A percentile compares a stretch with the other conserved stretches of the same genome.
Conservation (phyloP, 2,113 vertebrate species). For the Plectropomus leopardus region DNA sequence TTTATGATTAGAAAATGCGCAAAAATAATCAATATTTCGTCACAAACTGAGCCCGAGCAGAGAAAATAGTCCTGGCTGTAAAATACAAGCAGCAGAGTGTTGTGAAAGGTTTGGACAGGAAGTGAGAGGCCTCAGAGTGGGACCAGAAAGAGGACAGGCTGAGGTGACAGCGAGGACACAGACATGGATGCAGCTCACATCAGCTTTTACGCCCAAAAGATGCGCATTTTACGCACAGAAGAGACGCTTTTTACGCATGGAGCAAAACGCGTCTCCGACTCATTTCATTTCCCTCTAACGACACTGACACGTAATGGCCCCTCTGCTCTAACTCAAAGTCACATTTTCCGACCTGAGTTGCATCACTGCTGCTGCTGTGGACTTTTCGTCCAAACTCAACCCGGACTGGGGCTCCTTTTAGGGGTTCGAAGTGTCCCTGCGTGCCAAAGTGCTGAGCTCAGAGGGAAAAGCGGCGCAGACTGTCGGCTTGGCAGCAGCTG, state of each 20-base stretch:
- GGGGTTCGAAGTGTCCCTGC: slow-evolving; percentile 33
- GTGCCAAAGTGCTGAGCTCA: slow-evolving; percentile 71
- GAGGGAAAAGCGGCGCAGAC: slow-evolving; percentile 66
- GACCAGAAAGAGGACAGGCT: background rate
- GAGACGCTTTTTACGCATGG: background rate
- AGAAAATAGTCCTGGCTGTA: background rate
- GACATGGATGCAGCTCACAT: background rate
- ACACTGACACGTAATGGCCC: background rate
- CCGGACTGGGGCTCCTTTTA: slow-evolving; percentile 36
- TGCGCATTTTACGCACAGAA: background rate
- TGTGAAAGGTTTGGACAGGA: background rate
- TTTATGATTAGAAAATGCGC: background rate
- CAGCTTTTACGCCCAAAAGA: background rate
- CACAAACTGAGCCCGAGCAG: background rate
- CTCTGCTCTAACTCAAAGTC: slow-evolving; percentile 7
- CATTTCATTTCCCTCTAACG: background rate
- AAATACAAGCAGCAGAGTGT: background rate
- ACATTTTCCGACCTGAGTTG: slow-evolving; percentile 32
- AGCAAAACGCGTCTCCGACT: background rate
- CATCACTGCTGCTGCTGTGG: slow-evolving; percentile 4
- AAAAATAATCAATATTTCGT: background rate
- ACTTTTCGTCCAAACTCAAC: background rate
- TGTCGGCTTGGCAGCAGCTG: slow-evolving; percentile 79
- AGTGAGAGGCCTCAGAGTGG: background rate
- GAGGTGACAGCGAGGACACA: slow-evolving; percentile 40